Evolutionary conservation across 2,888 invertebrate species (phyloP).

Genomic region (Polyploca ridens): DNA sequence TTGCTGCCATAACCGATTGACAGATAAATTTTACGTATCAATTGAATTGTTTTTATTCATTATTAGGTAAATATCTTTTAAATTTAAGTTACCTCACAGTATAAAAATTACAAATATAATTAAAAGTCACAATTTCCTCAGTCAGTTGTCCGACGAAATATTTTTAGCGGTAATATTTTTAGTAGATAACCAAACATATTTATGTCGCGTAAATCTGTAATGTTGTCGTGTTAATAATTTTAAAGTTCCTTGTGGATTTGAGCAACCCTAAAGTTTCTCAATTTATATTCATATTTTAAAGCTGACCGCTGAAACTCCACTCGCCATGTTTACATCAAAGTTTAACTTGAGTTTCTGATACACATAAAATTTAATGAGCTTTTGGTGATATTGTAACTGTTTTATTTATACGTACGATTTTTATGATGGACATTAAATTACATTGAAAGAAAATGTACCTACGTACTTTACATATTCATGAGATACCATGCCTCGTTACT

Average conservation of each 20-base stretch:
- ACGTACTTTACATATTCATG: too few species aligned
- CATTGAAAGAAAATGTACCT: too few species aligned
- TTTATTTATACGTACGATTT: background rate
- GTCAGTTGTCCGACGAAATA: background rate
- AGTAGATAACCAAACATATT: conserved; percentile 44
- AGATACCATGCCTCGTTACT: too few species aligned
- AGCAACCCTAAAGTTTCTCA: conserved; percentile 75
- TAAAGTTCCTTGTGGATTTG: conserved; percentile 69
- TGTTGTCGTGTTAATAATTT: conserved; percentile 70
- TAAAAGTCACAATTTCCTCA: too few species aligned
- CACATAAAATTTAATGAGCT: conserved; percentile 40
- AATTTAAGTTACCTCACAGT: too few species aligned
- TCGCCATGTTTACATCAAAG: conserved; percentile 63
- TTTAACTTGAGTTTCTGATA: conserved; percentile 52
- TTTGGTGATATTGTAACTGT: conserved; percentile 17
- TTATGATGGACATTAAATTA: background rate
- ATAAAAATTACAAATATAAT: too few species aligned
- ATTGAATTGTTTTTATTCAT: too few species aligned
- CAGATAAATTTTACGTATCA: too few species aligned
- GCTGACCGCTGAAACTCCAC: conserved; percentile 62
- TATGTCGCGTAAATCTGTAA: conserved; percentile 52
- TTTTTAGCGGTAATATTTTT: background rate
- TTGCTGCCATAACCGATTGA: background rate
- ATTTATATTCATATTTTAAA: conserved; percentile 82
- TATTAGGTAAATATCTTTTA: too few species aligned